phyloP scores from a whole-genome alignment of 2,888 invertebrate genomes.

The Hypercompe scribonia region DNA sequence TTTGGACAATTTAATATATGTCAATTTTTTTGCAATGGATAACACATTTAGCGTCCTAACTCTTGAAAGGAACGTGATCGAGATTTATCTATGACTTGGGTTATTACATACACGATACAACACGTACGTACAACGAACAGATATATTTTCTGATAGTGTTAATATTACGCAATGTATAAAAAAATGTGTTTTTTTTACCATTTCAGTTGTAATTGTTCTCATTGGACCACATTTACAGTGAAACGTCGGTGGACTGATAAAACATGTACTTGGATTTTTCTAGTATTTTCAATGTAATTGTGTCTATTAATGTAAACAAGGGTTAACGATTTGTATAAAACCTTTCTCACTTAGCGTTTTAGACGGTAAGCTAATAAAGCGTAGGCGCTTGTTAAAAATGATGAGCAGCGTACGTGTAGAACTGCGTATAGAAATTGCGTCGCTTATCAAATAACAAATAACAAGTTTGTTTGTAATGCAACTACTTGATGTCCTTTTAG shows the following conservation, averaged over 20 bases:
- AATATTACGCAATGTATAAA: slow-evolving; percentile 10
- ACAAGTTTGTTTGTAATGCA: slow-evolving; percentile 21
- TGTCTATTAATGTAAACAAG: background rate
- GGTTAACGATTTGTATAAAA: background rate
- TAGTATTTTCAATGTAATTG: background rate
- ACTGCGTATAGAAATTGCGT: slow-evolving; percentile 26
- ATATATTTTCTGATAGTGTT: slow-evolving; percentile 18
- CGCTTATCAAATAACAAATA: slow-evolving; percentile 27
- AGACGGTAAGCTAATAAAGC: slow-evolving; percentile 4
- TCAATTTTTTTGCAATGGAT: slow-evolving; percentile 39
- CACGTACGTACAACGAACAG: slow-evolving; percentile 49
- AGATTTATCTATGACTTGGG: slow-evolving; percentile 46
- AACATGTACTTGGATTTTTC: background rate
- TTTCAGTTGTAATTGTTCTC: background rate
- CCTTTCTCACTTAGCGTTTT: background rate
- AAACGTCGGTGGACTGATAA: background rate
- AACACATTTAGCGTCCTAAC: slow-evolving; percentile 50
- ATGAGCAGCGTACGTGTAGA: slow-evolving; percentile 8
- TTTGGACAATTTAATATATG: slow-evolving; percentile 19
- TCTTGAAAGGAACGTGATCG: slow-evolving; percentile 48
- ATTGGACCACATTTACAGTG: background rate
- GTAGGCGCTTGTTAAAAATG: slow-evolving; percentile 15
- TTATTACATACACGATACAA: slow-evolving; percentile 60
- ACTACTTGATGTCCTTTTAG: slow-evolving; percentile 16
- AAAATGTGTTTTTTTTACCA: background rate